These are phyloP conservation scores for Pseudolaguvia tuberculata DNA, from an alignment of 2,113 vertebrate genomes.

Conservation along the genomic window DNA sequence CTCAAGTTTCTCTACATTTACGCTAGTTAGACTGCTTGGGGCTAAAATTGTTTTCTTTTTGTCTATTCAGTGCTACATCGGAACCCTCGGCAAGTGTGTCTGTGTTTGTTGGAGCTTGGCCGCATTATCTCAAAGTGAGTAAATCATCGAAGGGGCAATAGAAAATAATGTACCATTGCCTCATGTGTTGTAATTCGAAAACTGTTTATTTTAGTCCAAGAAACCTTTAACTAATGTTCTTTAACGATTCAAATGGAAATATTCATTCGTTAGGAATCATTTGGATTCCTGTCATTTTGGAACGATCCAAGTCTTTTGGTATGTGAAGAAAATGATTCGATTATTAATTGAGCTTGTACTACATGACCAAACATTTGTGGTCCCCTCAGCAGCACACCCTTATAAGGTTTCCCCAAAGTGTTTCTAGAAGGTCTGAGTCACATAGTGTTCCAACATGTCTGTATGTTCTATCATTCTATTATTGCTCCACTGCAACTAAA, in stretches of 20 bases:
- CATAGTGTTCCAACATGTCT: too few relatives aligned
- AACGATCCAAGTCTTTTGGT: background rate
- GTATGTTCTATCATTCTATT: too few relatives aligned
- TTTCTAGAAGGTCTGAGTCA: too few relatives aligned
- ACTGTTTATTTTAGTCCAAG: background rate
- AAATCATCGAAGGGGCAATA: background rate
- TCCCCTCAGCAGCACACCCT: too few relatives aligned
- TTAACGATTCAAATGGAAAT: background rate
- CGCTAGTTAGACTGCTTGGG: background rate
- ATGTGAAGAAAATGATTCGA: background rate
- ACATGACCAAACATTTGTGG: too few relatives aligned
- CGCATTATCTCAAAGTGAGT: constrained; percentile 87
- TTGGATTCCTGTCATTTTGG: background rate
- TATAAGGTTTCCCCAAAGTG: too few relatives aligned
- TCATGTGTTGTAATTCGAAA: too few relatives aligned
- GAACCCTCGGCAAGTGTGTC: constrained; percentile 93
- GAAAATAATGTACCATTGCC: background rate
- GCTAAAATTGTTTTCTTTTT: background rate
- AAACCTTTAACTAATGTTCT: background rate
- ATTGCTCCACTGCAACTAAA: too few relatives aligned
- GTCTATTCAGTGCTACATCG: constrained; percentile 84
- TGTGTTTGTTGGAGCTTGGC: constrained; percentile 91
- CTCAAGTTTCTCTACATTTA: background rate
- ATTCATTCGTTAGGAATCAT: too few relatives aligned
- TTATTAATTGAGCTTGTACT: background rate